These are phyloP conservation scores for Drosophila murphyi DNA, from an alignment of 1,140 invertebrate genomes.

Conservation along the genomic window DNA sequence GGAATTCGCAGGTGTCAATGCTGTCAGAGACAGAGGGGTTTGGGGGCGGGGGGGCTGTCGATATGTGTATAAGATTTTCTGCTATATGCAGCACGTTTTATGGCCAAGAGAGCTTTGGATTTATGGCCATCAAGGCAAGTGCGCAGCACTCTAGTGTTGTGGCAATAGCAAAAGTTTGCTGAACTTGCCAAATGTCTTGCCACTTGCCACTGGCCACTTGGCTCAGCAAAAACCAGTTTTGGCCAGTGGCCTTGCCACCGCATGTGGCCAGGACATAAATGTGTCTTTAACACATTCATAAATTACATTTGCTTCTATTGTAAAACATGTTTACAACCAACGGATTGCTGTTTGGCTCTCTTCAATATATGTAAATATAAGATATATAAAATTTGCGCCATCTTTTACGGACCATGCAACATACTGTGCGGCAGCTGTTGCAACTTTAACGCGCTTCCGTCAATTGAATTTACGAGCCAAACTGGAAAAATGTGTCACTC, in stretches of 20 bases:
- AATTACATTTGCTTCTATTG: not conserved
- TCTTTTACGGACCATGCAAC: constrained; percentile 18
- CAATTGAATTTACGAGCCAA: constrained; percentile 79
- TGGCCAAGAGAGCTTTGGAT: constrained; percentile 51
- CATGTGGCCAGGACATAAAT: constrained; percentile 25
- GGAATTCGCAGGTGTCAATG: constrained; percentile 41
- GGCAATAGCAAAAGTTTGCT: constrained; percentile 51
- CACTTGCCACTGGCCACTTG: constrained; percentile 22
- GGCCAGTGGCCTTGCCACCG: constrained; percentile 28
- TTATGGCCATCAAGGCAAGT: constrained; percentile 55
- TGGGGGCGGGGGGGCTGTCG: not conserved
- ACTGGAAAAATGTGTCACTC: constrained; percentile 80
- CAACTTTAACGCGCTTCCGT: constrained; percentile 78
- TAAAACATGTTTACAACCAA: constrained; percentile 4
- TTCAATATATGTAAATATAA: constrained; percentile 65
- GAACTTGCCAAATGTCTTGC: constrained; percentile 53
- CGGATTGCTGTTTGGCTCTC: not conserved
- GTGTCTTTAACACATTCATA: constrained; percentile 29
- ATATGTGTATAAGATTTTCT: constrained; percentile 37
- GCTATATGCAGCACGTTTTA: constrained; percentile 54
- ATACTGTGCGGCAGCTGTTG: constrained; percentile 52
- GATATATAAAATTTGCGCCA: constrained; percentile 43
- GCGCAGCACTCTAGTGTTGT: constrained; percentile 26
- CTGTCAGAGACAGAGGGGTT: not conserved
- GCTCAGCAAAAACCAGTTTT: constrained; percentile 38